A percentile compares a stretch with the other conserved stretches of the same genome.
Conservation (phyloP, 2,113 vertebrate genomes). For the Eira barbara region DNA sequence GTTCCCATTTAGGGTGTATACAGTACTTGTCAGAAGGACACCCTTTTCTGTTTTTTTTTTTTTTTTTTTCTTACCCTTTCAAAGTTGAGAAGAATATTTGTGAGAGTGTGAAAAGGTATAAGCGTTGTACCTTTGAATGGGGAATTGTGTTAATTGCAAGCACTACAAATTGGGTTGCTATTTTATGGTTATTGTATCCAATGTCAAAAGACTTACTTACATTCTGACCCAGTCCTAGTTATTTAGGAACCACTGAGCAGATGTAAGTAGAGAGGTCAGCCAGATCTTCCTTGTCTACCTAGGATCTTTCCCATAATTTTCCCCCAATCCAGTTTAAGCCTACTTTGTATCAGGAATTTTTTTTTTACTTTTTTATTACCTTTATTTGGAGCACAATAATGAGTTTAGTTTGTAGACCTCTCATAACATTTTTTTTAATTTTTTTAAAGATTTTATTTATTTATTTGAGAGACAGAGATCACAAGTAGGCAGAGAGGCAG, state of each 20-base stretch:
- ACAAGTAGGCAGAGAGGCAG: no score
- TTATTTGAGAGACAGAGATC: no score
- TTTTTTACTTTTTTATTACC: background rate
- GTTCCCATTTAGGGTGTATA: constrained; percentile 19
- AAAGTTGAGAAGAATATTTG: constrained; percentile 44
- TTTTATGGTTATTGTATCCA: background rate
- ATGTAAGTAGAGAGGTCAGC: background rate
- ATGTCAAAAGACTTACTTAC: background rate
- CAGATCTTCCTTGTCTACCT: background rate
- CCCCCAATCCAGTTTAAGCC: background rate
- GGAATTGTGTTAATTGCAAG: constrained; percentile 10
- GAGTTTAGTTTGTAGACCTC: background rate
- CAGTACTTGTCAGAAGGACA: constrained; percentile 48
- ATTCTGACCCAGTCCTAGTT: constrained; percentile 14
- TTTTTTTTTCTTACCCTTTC: background rate
- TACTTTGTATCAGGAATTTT: background rate
- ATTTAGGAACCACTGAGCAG: background rate
- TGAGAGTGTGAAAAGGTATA: constrained; percentile 53
- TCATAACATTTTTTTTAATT: background rate
- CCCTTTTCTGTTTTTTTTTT: background rate
- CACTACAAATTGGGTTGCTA: background rate
- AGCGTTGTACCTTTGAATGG: background rate
- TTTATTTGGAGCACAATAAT: background rate
- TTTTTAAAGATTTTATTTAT: no score
- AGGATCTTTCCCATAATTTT: background rate